These are phyloP conservation scores for Oryzias melastigma DNA, from an alignment of 2,113 vertebrate species.

Conservation along the genomic window DNA sequence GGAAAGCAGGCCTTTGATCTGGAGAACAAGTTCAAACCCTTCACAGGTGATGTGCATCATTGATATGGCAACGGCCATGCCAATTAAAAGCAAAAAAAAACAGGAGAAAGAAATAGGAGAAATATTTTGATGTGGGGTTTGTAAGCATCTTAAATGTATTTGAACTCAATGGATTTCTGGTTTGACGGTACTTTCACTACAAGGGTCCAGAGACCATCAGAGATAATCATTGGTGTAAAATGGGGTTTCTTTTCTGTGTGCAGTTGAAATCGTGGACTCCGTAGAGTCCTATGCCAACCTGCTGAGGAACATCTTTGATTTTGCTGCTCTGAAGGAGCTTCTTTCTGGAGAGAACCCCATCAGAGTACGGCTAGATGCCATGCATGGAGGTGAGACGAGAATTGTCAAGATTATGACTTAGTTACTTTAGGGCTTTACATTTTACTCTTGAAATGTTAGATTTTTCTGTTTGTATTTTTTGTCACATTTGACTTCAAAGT, in stretches of 20 bases:
- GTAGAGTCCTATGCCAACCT: slow-evolving; percentile 92
- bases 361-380: slow-evolving; percentile 90
- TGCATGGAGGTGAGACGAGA: slow-evolving; percentile 87
- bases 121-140: not conserved
- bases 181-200: too few species aligned
- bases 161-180: too few species aligned
- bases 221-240: too few species aligned
- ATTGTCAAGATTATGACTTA: not conserved
- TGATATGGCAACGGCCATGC: not conserved
- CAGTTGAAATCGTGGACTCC: slow-evolving; percentile 95
- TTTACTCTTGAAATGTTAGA: too few species aligned
- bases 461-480: too few species aligned
- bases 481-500: too few species aligned
- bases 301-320: slow-evolving; percentile 95
- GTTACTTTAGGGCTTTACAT: too few species aligned
- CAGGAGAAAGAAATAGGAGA: accelerated
- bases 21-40: slow-evolving; percentile 98
- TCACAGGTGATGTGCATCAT: slow-evolving; percentile 81
- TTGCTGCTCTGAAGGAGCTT: slow-evolving; percentile 88
- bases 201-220: too few species aligned
- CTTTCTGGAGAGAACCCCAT: slow-evolving; percentile 89
- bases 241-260: not conserved
- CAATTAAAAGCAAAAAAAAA: not conserved
- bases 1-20: slow-evolving; percentile 94
- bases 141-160: not conserved